A percentile compares a stretch with the other conserved stretches of the same genome.
These are phyloP conservation scores for Varanus komodoensis DNA, from an alignment of 2,113 vertebrate species.

Conservation along the genomic window DNA sequence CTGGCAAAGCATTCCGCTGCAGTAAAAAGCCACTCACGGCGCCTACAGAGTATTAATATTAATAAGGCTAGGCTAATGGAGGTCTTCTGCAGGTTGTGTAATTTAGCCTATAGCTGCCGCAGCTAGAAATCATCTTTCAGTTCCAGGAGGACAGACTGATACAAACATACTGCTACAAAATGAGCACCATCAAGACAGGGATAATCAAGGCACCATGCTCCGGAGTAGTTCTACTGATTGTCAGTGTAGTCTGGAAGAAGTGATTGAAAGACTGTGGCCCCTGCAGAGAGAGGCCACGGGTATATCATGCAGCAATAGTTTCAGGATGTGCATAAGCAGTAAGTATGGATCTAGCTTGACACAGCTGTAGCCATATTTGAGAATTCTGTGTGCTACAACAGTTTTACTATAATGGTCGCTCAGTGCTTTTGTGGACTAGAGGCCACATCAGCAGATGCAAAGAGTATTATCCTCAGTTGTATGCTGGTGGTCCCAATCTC, in stretches of 20 bases:
- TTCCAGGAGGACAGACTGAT: not conserved
- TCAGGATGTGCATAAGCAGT: not conserved
- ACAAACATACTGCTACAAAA: not conserved
- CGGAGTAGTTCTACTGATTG: no score
- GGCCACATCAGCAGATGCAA: not conserved
- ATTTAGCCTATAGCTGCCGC: not conserved
- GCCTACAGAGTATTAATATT: conserved; percentile 60
- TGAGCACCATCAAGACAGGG: not conserved
- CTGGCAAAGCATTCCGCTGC: conserved; percentile 48
- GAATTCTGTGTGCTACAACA: not conserved
- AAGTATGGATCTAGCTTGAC: not conserved
- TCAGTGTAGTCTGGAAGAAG: not conserved
- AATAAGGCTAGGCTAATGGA: conserved; percentile 57
- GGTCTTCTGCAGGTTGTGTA: conserved; percentile 48
- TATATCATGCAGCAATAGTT: not conserved
- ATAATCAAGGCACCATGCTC: not conserved
- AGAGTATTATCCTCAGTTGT: not conserved
- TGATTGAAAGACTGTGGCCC: not conserved
- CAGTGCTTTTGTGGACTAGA: not conserved
- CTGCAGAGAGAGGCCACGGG: not conserved
- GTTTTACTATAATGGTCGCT: not conserved
- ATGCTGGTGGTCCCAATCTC: no score
- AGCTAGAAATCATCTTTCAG: conserved; percentile 16
- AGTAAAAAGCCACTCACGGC: conserved; percentile 12
- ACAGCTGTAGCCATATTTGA: not conserved